phyloP scores from a whole-genome alignment of 2,113 vertebrate genomes.

The Pavo muticus region DNA sequence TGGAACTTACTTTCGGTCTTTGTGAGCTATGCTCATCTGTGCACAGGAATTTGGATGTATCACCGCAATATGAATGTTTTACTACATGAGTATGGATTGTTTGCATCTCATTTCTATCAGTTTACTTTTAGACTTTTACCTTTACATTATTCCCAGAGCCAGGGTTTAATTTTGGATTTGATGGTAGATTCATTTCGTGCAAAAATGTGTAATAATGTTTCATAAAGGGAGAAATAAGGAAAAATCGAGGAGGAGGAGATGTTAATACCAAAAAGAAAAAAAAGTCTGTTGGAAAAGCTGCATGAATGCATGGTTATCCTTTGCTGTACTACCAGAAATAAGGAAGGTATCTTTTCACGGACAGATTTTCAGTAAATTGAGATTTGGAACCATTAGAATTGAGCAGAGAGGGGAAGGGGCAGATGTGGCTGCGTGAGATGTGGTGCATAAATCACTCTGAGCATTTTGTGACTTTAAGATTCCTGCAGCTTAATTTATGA shows the following conservation, averaged over 20 bases:
- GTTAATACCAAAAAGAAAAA: neutral
- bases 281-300: too few relatives aligned
- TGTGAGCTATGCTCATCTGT: neutral
- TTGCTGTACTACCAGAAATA: neutral
- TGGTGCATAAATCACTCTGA: neutral
- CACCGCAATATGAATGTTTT: neutral
- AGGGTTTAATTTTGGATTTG: neutral
- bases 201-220: neutral
- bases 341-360: neutral
- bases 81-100: neutral
- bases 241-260: neutral
- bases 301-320: neutral
- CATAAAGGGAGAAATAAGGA: neutral
- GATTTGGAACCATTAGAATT: neutral
- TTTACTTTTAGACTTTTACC: neutral
- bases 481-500: neutral
- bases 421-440: neutral
- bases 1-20: neutral
- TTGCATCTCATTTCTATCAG: neutral
- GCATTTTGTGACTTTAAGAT: neutral
- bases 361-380: neutral
- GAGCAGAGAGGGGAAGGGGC: neutral
- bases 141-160: neutral
- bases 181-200: neutral
- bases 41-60: neutral